phyloP scores from a whole-genome alignment of 1,140 invertebrate species.

The Gerris buenoi region DNA sequence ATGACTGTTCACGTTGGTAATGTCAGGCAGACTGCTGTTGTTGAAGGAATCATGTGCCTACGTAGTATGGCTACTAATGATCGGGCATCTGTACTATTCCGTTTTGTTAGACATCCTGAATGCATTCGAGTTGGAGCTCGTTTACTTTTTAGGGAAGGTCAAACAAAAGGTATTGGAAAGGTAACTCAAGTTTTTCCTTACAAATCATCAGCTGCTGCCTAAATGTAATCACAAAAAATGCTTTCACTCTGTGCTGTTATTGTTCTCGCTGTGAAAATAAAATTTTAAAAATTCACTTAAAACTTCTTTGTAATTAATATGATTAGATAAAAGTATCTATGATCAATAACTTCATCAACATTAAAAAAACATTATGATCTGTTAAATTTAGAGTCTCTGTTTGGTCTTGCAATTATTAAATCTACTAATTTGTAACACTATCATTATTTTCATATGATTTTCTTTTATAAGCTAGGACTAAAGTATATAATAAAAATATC shows the following conservation, averaged over 20 bases:
- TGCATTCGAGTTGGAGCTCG: constrained; percentile 74
- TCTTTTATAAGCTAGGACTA: too few relatives aligned
- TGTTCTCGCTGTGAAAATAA: too few relatives aligned
- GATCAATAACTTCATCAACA: too few relatives aligned
- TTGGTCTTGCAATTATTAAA: too few relatives aligned
- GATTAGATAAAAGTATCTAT: too few relatives aligned
- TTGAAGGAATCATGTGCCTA: constrained; percentile 49
- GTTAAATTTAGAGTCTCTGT: too few relatives aligned
- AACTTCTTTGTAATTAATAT: too few relatives aligned
- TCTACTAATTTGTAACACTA: too few relatives aligned
- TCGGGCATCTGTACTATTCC: constrained; percentile 69
- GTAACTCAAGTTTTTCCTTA: constrained; percentile 70
- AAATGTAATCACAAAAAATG: background rate
- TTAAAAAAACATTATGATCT: too few relatives aligned
- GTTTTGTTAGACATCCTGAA: constrained; percentile 79
- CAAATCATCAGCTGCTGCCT: constrained; percentile 4
- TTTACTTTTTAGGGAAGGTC: constrained; percentile 75
- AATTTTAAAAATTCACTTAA: too few relatives aligned
- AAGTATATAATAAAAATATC: too few relatives aligned
- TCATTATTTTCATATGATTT: too few relatives aligned
- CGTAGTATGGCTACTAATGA: constrained; percentile 61
- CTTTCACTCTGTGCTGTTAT: background rate
- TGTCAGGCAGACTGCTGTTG: constrained; percentile 82
- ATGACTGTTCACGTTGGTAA: constrained; percentile 89
- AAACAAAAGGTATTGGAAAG: constrained; percentile 77